Evolutionary conservation across 2,797 vertebrate species (phyloP), one percentile per base, ranked within the genome.

Genomic region (Gephyroberyx darwinii): DNA sequence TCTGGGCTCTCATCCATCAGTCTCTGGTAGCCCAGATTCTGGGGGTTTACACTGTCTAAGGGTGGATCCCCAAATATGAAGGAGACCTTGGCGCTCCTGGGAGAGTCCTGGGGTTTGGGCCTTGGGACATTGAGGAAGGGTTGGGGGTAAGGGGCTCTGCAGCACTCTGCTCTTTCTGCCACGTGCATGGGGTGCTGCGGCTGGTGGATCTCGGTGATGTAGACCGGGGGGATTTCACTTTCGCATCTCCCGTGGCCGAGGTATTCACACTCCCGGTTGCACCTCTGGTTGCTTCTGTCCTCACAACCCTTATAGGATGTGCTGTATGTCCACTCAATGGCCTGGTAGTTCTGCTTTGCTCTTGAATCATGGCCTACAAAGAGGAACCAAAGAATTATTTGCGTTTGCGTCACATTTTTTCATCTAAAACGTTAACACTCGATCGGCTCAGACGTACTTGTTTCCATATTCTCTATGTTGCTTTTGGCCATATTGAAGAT

Each of bases 401-500:
- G 35, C 74, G 39, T 69, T 84, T 65, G 37, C 26, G 74, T 35
- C 12, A 20, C 17, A 47, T 0, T n/a, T 14, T 6, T 1, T 85
- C 66, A 75, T 30, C 2, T 22, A 26, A 26, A 12, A 60, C 43
- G 57, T 33, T 17, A 60, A 22, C n/a, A 8, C 19, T 30, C 20
- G 2, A 48, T 14, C 0, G 19, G 22, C 57, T 59, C 13, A 35
- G 16, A 73, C 69, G 0, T 94, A 96, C 93, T 93, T 91, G 90
- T 82, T 78, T 94, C 93, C 77, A 84, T 88, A 84, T 88, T 91
- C 69, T 93, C 93, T 68, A 92, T 61, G 57, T 93, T 93, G 83
- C 93, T 96, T 94, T 96, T 96, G 89, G 96, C 95, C 96, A 99
- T 95, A 64, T 98, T 99, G 92, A 99, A 99, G 92, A 99, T 99